A percentile compares a stretch with the other conserved stretches of the same genome.
Conservation (phyloP, 2,113 vertebrate species). For the Gorsachius goisagi region DNA sequence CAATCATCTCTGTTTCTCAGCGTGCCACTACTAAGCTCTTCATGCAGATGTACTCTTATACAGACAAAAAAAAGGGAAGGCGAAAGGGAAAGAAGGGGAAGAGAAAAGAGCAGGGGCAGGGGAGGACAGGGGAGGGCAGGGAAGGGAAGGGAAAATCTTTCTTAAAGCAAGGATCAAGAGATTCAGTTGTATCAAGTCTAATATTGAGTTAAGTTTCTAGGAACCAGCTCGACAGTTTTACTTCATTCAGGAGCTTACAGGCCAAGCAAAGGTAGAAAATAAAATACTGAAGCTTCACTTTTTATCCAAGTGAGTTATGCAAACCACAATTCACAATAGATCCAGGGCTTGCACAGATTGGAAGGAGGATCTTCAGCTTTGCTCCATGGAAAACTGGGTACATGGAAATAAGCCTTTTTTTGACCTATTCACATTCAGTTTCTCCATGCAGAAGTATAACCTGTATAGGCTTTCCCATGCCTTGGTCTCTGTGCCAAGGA, state of each 20-base stretch:
- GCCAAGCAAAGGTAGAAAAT: neutral
- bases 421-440: neutral
- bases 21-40: neutral
- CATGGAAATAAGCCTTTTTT: neutral
- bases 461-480: neutral
- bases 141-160: neutral
- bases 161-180: neutral
- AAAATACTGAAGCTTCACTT: neutral
- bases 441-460: neutral
- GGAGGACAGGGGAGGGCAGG: neutral
- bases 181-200: neutral
- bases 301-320: neutral
- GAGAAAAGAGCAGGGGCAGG: too few species aligned
- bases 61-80: neutral
- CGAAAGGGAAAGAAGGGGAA: too few species aligned
- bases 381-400: neutral
- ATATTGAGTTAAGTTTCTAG: neutral
- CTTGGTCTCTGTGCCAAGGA: neutral
- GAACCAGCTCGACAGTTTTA: neutral
- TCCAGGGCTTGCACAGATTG: neutral
- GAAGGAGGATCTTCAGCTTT: neutral
- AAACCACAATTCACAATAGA: neutral
- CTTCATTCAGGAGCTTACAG: neutral
- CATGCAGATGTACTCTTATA: accelerated
- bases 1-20: neutral